These are phyloP conservation scores for Xestia rhomboidea DNA, from an alignment of 2,888 invertebrate species.

Conservation along the genomic window DNA sequence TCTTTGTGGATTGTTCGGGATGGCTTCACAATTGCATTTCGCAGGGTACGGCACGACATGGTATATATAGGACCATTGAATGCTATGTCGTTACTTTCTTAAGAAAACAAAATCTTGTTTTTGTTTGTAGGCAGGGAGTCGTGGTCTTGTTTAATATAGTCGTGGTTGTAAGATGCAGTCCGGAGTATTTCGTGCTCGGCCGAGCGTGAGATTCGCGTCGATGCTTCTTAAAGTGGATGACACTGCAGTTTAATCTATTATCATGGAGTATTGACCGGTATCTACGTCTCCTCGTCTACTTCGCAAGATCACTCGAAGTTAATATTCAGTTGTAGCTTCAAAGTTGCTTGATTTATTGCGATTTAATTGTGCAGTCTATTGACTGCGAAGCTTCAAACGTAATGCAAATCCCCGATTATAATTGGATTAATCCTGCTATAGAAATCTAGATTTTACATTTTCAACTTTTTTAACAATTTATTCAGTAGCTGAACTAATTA, in stretches of 20 bases:
- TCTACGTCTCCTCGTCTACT: conserved; percentile 47
- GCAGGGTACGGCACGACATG: conserved; percentile 62
- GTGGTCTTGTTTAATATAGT: conserved; percentile 73
- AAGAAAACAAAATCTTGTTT: conserved; percentile 73
- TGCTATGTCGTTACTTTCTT: conserved; percentile 71
- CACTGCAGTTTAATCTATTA: conserved; percentile 77
- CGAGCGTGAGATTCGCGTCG: conserved; percentile 70
- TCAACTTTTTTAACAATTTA: conserved; percentile 2
- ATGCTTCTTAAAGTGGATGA: conserved; percentile 78
- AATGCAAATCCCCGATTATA: conserved; percentile 41
- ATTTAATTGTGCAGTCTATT: conserved; percentile 19
- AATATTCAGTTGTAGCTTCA: conserved; percentile 42
- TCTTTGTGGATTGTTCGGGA: conserved; percentile 68
- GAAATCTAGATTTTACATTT: not conserved
- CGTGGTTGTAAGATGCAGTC: conserved; percentile 69
- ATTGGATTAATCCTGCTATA: conserved; percentile 30
- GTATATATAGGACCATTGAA: conserved; percentile 63
- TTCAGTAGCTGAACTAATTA: conserved; percentile 55
- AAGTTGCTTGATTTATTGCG: conserved; percentile 21
- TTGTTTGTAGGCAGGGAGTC: conserved; percentile 70
- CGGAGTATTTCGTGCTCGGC: conserved; percentile 68
- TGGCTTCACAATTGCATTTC: conserved; percentile 61
- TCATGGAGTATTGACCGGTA: conserved; percentile 74
- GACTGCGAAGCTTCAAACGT: conserved; percentile 12
- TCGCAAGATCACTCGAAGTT: conserved; percentile 36